phyloP scores from a whole-genome alignment of 2,888 invertebrate genomes.

The Clepsis dumicolana region DNA sequence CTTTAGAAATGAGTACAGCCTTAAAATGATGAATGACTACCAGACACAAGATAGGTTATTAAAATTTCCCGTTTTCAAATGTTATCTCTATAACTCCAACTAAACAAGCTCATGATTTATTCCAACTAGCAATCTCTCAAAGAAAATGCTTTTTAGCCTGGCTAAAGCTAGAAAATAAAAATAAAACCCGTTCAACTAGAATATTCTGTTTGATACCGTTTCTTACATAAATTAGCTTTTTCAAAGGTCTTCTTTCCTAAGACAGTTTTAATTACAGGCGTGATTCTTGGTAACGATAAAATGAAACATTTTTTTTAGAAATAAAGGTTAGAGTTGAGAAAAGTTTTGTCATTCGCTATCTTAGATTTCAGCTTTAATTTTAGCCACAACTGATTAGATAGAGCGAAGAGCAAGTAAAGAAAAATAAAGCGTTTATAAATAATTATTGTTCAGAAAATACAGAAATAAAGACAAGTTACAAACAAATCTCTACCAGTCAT shows the following conservation, averaged over 20 bases:
- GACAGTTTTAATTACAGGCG: background rate
- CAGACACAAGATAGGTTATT: no score
- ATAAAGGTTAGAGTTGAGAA: background rate
- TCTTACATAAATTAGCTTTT: background rate
- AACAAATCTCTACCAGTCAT: no score
- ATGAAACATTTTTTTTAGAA: background rate
- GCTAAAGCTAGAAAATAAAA: slow-evolving; percentile 2
- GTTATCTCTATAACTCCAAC: background rate
- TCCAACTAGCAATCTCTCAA: background rate
- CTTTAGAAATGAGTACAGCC: no score
- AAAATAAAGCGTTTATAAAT: no score
- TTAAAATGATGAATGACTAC: no score
- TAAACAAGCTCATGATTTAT: background rate
- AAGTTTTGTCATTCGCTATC: background rate
- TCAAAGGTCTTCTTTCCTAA: background rate
- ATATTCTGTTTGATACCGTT: background rate
- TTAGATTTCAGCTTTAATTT: no score
- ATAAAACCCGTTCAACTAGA: background rate
- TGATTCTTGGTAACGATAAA: background rate
- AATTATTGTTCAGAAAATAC: no score
- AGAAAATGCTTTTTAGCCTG: background rate
- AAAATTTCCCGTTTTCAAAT: no score
- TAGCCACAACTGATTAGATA: no score
- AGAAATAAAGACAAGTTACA: no score
- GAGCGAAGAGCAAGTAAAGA: no score